These are phyloP conservation scores for Xiphophorus maculatus DNA, from an alignment of 2,113 vertebrate genomes.

Conservation along the genomic window DNA sequence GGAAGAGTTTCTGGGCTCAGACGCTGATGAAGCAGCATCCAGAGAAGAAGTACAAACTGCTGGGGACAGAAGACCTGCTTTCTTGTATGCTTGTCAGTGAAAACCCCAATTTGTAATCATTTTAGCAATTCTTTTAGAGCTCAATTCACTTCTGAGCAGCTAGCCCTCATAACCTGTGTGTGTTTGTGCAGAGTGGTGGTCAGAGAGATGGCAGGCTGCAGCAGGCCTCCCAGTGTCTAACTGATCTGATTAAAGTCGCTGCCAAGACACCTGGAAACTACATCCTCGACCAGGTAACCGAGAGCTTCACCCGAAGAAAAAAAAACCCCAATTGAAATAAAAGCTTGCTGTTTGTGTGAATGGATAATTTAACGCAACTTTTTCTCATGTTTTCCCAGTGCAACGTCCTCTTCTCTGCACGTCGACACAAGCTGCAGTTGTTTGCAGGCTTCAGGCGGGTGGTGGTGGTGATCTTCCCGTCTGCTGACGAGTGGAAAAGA, in stretches of 20 bases:
- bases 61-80: slow-evolving; percentile 86
- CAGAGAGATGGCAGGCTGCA: slow-evolving; percentile 80
- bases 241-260: slow-evolving; percentile 85
- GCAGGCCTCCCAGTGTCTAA: slow-evolving; percentile 89
- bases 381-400: slow-evolving; percentile 70
- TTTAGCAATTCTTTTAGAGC: neutral
- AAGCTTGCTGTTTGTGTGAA: neutral
- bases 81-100: slow-evolving; percentile 84
- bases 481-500: slow-evolving; percentile 84
- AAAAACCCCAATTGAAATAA: neutral
- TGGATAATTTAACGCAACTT: neutral
- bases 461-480: slow-evolving; percentile 85
- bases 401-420: slow-evolving; percentile 89
- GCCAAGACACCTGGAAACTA: slow-evolving; percentile 86
- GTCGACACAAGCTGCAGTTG: slow-evolving; percentile 84
- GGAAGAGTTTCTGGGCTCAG: slow-evolving; percentile 88
- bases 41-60: slow-evolving; percentile 83
- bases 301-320: neutral
- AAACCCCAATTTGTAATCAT: slow-evolving; percentile 1
- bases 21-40: slow-evolving; percentile 81
- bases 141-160: neutral
- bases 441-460: slow-evolving; percentile 83
- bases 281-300: slow-evolving; percentile 89
- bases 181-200: slow-evolving; percentile 61
- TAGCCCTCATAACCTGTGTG: slow-evolving; percentile 13